Conservation (phyloP, 2,113 vertebrate species). For the Pomatorhinus ruficollis region DNA sequence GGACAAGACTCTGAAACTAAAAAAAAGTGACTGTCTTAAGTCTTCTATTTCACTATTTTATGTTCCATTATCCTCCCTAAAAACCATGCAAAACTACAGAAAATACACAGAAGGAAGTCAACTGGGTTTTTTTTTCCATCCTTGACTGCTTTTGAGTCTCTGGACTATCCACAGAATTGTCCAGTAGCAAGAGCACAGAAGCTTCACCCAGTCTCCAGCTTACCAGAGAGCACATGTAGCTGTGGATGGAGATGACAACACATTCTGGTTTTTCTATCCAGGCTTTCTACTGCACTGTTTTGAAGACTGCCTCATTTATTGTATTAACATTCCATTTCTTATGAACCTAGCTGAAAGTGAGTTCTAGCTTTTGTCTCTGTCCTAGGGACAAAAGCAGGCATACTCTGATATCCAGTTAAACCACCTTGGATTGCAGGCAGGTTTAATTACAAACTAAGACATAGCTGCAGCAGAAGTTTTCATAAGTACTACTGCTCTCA, state of each 20-base stretch:
- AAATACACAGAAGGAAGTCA: neutral
- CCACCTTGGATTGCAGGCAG: neutral
- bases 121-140: fast-evolving
- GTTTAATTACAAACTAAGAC: neutral
- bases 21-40: neutral
- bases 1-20: neutral
- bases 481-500: fast-evolving
- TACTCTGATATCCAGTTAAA: neutral
- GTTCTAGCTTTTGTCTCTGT: neutral
- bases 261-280: neutral
- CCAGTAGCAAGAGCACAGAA: neutral
- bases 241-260: neutral
- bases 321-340: neutral
- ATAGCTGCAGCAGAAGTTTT: neutral
- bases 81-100: neutral
- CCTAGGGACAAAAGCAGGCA: neutral
- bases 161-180: neutral
- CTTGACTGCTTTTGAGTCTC: neutral
- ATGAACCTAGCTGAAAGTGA: neutral
- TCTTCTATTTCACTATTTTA: neutral
- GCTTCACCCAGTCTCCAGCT: neutral
- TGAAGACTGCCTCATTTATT: neutral
- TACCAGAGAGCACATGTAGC: neutral
- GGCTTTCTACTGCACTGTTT: neutral
- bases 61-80: neutral